A percentile compares a stretch with the other conserved stretches of the same genome.
Conservation (phyloP, 2,797 vertebrate genomes). For the Tapera naevia region DNA sequence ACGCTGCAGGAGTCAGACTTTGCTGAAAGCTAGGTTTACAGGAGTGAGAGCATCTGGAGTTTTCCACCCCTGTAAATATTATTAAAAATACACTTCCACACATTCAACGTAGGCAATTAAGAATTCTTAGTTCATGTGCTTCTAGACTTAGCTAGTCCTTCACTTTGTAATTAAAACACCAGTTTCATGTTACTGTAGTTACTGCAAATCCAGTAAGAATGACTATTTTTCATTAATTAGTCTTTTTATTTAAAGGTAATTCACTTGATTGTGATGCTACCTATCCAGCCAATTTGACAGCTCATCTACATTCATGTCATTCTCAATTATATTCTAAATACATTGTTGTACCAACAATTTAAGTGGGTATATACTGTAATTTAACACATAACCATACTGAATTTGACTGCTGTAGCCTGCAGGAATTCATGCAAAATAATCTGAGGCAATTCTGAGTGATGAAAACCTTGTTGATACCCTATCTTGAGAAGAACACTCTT, state of each 20-base stretch:
- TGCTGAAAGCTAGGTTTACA: neutral
- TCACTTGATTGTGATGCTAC: neutral
- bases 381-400: neutral
- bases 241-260: neutral
- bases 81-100: neutral
- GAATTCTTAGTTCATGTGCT: neutral
- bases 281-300: neutral
- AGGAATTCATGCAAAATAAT: neutral
- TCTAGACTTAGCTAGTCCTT: neutral
- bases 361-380: neutral
- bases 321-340: neutral
- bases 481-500: neutral
- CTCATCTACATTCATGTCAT: neutral
- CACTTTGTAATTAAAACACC: neutral
- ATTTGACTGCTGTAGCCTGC: neutral
- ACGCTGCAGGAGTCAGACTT: neutral
- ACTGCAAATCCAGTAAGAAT: neutral
- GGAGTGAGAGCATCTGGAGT: neutral
- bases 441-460: neutral
- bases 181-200: neutral
- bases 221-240: constrained; percentile 1
- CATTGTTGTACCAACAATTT: neutral
- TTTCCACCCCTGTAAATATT: neutral
- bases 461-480: neutral
- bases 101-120: neutral